Evolutionary conservation across 2,888 invertebrate genomes (phyloP).

Genomic region (Aethes cnicana): DNA sequence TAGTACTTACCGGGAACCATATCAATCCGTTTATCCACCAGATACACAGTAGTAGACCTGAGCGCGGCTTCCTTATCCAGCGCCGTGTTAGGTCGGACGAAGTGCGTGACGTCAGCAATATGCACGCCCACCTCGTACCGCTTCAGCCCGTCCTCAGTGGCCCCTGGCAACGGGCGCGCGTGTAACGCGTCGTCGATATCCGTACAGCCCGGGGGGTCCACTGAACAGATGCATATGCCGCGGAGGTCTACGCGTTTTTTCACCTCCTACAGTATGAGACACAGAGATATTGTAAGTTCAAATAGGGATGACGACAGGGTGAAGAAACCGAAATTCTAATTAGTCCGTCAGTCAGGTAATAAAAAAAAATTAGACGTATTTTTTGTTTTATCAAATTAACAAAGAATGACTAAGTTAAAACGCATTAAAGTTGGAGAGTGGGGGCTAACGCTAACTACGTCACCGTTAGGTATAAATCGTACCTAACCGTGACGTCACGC

Average conservation of each 20-base stretch:
- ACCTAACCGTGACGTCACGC: too few relatives aligned
- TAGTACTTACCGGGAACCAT: slow-evolving; percentile 86
- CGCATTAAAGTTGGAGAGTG: too few relatives aligned
- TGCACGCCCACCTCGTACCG: slow-evolving; percentile 90
- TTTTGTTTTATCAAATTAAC: too few relatives aligned
- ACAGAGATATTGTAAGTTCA: neutral
- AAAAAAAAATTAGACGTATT: too few relatives aligned
- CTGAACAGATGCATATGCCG: slow-evolving; percentile 93
- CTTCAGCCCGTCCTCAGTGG: slow-evolving; percentile 47
- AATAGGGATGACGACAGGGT: neutral
- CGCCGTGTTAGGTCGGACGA: slow-evolving; percentile 95
- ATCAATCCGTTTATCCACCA: slow-evolving; percentile 95
- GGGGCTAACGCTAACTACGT: too few relatives aligned
- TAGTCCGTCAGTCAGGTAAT: too few relatives aligned
- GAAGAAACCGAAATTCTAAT: too few relatives aligned
- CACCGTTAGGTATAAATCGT: too few relatives aligned
- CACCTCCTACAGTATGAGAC: slow-evolving; percentile 82
- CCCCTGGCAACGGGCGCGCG: slow-evolving; percentile 88
- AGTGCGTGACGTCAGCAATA: slow-evolving; percentile 99
- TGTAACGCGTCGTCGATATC: slow-evolving; percentile 99
- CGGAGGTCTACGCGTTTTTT: slow-evolving; percentile 92
- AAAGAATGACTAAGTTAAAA: too few relatives aligned
- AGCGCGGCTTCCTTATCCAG: slow-evolving; percentile 95
- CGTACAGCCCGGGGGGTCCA: slow-evolving; percentile 99
- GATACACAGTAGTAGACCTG: slow-evolving; percentile 98